phyloP scores from a whole-genome alignment of 2,797 vertebrate genomes.

The Columba guinea region DNA sequence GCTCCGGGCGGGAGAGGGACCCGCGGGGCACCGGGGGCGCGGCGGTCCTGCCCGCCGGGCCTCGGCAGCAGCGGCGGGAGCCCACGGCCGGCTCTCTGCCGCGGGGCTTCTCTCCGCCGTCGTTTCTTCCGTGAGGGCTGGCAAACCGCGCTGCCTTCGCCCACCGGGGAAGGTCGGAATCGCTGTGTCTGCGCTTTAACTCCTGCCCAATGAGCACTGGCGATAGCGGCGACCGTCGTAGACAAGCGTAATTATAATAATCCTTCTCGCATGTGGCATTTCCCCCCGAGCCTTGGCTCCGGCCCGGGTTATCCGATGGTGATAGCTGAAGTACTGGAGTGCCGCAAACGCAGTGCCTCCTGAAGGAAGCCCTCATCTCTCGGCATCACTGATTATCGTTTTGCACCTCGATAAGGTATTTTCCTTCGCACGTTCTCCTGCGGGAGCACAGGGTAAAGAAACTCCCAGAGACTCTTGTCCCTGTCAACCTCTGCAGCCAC shows the following conservation, averaged over 20 bases:
- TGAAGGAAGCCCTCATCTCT: not conserved
- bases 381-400: fast-evolving
- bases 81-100: not conserved
- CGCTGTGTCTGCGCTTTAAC: not conserved
- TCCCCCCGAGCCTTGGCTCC: not conserved
- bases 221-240: fast-evolving
- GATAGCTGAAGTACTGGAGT: not conserved
- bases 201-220: not conserved
- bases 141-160: not conserved
- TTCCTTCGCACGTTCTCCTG: not conserved
- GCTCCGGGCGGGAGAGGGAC: not conserved
- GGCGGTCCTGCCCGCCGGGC: not conserved
- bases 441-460: too few relatives aligned
- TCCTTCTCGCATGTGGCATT: not conserved
- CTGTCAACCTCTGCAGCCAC: not conserved
- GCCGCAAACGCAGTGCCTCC: not conserved
- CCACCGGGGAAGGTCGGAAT: not conserved
- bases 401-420: fast-evolving
- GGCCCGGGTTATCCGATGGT: not conserved
- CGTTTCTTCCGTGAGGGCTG: not conserved
- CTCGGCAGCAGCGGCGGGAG: not conserved
- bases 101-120: not conserved
- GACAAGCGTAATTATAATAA: fast-evolving
- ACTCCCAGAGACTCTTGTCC: fast-evolving
- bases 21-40: not conserved